These are phyloP conservation scores for Drosophila borborema DNA, from an alignment of 2,888 invertebrate genomes.

Conservation along the genomic window DNA sequence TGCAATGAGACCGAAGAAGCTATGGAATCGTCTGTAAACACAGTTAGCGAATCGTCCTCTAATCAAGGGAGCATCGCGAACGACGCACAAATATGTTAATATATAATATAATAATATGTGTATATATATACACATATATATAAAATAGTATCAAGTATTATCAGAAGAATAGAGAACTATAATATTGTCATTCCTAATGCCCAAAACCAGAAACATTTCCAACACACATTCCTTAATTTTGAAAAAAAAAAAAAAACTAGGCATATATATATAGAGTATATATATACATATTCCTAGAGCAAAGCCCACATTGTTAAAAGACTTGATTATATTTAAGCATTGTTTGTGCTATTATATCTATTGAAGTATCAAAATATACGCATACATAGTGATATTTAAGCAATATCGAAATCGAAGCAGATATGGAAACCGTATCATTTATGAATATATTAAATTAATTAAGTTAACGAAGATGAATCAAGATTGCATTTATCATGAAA, in stretches of 20 bases:
- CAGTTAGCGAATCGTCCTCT: conserved; percentile 48
- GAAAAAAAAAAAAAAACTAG: conserved; percentile 26
- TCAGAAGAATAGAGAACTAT: conserved; percentile 28
- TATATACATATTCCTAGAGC: conserved; percentile 69
- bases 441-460: conserved; percentile 11
- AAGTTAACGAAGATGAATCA: not conserved
- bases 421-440: conserved; percentile 30
- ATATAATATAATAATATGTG: not conserved
- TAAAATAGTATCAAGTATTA: conserved; percentile 62
- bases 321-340: conserved; percentile 80
- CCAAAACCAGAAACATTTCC: conserved; percentile 58
- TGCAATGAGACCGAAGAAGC: conserved; percentile 46
- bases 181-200: conserved; percentile 47
- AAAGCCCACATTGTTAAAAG: conserved; percentile 77
- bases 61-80: conserved; percentile 17
- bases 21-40: conserved; percentile 29
- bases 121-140: not conserved
- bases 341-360: conserved; percentile 55
- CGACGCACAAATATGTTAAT: conserved; percentile 52
- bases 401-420: conserved; percentile 40
- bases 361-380: conserved; percentile 42
- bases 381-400: conserved; percentile 51
- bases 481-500: not conserved
- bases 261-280: conserved; percentile 25
- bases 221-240: conserved; percentile 68